Evolutionary conservation across 2,888 invertebrate genomes (phyloP), one percentile per base, ranked within the genome.

Genomic region (Phaonia tiefii): DNA sequence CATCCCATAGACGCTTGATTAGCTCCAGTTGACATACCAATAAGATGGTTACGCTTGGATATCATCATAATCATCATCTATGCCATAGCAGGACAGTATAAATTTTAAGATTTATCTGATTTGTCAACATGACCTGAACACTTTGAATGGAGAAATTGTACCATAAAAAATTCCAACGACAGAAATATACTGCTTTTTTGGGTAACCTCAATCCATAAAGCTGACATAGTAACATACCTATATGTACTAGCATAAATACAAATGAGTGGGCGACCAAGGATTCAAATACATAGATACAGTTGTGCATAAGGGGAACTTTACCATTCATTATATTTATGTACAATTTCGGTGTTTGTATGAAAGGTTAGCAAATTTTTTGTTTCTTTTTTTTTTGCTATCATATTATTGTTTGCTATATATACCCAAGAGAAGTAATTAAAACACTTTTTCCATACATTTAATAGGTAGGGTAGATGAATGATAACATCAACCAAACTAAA

Each of bases 401-500:
- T 66, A 15, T 67, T 37, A 5, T 10, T 58, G 31, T n/a, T 67
- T 54, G 42, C 66, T n/a, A 11, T 10, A 31, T 60, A 49, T 44
- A 58, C 73, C 78, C 69, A 56, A 49, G 20, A 54, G 72, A 54
- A 73, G 63, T 73, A 78, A 78, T 78, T 78, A 73, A 78, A n/a
- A 73, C 73, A 58, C 54, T 39, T 60, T 60, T 60, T 2, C 15
- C 31, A 1, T 20, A 31, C 31, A 31, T 26, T 31, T 7, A 15
- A n/a, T 31, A 58, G 54, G 60, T 17, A 2, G 26, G 56, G 56
- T 10, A 20, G 25, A 26, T 26, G 26, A 3, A 17, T 11, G 20
- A 63, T n/a, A n/a, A 31, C 20, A n/a, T 51, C 2, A 60, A 15
- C 17, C 20, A 17, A 11, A 60, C 7, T 13, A 1, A 17, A 13